Evolutionary conservation across 1,140 invertebrate species (phyloP).

Genomic region (Drosophila pruinosa): DNA sequence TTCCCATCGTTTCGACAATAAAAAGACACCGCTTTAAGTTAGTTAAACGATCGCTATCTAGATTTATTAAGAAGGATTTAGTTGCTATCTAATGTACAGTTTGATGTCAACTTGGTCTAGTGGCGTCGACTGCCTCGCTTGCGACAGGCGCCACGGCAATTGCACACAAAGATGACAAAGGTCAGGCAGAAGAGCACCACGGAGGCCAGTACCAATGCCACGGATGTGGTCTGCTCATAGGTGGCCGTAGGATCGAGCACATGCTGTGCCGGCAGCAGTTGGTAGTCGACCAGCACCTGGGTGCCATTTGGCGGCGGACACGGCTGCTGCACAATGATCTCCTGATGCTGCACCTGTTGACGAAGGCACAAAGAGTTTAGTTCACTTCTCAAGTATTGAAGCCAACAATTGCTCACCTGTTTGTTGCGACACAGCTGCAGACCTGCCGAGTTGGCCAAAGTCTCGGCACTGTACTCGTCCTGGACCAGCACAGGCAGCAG

Average conservation of each 20-base stretch:
- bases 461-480: conserved; percentile 87
- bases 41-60: conserved; percentile 64
- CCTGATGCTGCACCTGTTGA: conserved; percentile 89
- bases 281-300: conserved; percentile 86
- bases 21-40: conserved; percentile 52
- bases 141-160: conserved; percentile 84
- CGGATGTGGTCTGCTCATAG: conserved; percentile 84
- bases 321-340: conserved; percentile 91
- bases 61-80: conserved; percentile 63
- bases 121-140: conserved; percentile 63
- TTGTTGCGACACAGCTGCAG: conserved; percentile 87
- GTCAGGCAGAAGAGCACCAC: conserved; percentile 85
- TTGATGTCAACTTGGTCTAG: conserved; percentile 40
- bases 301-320: conserved; percentile 91
- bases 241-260: conserved; percentile 78
- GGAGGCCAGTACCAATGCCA: conserved; percentile 85
- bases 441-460: conserved; percentile 84
- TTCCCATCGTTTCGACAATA: conserved; percentile 14
- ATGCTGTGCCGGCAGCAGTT: conserved; percentile 83
- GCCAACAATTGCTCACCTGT: conserved; percentile 83
- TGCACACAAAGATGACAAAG: conserved; percentile 85
- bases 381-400: background rate
- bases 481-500: conserved; percentile 87
- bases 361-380: background rate
- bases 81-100: conserved; percentile 62